phyloP scores from a whole-genome alignment of 2,888 invertebrate species.

The Campopleginae sp. region DNA sequence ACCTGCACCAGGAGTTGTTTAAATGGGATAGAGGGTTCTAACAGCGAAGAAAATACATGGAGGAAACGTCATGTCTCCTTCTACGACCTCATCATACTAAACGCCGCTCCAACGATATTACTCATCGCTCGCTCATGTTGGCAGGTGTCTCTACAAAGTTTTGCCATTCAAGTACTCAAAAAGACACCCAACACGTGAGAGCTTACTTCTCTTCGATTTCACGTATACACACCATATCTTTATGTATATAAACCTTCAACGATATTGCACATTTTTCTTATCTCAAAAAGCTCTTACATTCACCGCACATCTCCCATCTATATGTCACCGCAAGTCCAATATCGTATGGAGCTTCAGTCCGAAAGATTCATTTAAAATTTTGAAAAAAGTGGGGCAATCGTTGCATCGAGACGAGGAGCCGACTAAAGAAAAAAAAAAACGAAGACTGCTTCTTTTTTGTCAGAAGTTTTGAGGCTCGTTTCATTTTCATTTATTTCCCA shows the following conservation, averaged over 20 bases:
- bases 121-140: slow-evolving; percentile 49
- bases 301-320: slow-evolving; percentile 35
- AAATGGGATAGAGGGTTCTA: slow-evolving; percentile 37
- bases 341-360: background rate
- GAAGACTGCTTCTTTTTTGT: background rate
- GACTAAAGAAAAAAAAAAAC: background rate
- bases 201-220: slow-evolving; percentile 41
- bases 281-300: slow-evolving; percentile 36
- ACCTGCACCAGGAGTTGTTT: slow-evolving; percentile 17
- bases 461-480: no score
- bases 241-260: slow-evolving; percentile 18
- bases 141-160: slow-evolving; percentile 47
- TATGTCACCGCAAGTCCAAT: slow-evolving; percentile 5
- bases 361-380: background rate
- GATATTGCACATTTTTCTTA: slow-evolving; percentile 51
- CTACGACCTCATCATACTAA: slow-evolving; percentile 33
- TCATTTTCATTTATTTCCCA: no score
- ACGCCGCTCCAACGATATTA: slow-evolving; percentile 40
- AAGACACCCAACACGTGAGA: slow-evolving; percentile 16
- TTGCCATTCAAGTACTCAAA: slow-evolving; percentile 16
- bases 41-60: slow-evolving; percentile 19
- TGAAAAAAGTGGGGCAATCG: background rate
- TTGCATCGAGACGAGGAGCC: background rate
- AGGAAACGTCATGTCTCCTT: slow-evolving; percentile 44
- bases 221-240: background rate